Evolutionary conservation across 2,888 invertebrate genomes (phyloP).

Genomic region (Latrodectus elegans): DNA sequence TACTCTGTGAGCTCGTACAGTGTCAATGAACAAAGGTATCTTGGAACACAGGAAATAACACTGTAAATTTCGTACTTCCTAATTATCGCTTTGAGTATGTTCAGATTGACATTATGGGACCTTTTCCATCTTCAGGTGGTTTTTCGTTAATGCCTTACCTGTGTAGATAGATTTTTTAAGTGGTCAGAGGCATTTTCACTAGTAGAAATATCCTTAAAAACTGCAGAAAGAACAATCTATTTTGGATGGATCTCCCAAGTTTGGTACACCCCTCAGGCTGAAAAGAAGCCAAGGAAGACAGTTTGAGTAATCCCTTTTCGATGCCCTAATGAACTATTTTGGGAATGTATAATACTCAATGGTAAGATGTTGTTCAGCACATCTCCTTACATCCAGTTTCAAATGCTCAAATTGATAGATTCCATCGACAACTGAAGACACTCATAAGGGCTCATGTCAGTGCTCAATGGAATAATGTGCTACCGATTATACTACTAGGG

Average conservation of each 20-base stretch:
- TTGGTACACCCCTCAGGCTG: constrained; percentile 72
- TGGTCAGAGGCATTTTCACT: constrained; percentile 75
- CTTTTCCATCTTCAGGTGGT: constrained; percentile 9
- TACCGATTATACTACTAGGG: too few relatives aligned
- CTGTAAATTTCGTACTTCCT: not conserved
- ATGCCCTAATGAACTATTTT: constrained; percentile 72
- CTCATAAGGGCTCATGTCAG: not conserved
- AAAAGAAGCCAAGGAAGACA: constrained; percentile 43
- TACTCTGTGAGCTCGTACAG: not conserved
- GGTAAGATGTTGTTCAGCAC: too few relatives aligned
- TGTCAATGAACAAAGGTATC: constrained; percentile 17
- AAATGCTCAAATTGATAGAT: constrained; percentile 13
- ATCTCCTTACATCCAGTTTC: constrained; percentile 8
- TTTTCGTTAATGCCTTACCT: too few relatives aligned
- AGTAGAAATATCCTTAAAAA: constrained; percentile 72
- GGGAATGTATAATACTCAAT: not conserved
- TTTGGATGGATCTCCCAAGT: constrained; percentile 73
- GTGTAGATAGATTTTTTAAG: constrained; percentile 72
- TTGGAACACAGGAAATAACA: not conserved
- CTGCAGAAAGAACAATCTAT: too few relatives aligned
- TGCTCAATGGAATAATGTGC: not conserved
- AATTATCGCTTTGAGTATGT: constrained; percentile 37
- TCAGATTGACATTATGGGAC: constrained; percentile 58
- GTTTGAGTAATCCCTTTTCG: constrained; percentile 73
- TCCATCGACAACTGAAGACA: constrained; percentile 7